Evolutionary conservation across 2,888 invertebrate genomes (phyloP), one percentile per base, ranked within the genome.

Genomic region (Hofmannophila pseudospretella): DNA sequence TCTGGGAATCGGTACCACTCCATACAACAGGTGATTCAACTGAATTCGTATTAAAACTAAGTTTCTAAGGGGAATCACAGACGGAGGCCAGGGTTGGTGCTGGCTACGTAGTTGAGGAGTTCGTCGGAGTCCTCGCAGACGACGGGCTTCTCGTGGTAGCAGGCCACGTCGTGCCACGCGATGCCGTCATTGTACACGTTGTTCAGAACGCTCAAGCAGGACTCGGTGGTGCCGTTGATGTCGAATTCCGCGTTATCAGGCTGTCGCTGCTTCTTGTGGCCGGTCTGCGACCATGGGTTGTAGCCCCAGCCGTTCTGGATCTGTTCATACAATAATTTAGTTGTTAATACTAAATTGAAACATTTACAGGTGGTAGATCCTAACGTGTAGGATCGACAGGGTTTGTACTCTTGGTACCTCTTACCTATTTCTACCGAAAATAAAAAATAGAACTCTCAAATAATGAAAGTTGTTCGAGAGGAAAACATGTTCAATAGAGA

Each of bases 131-230:
- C 96, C 71, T 96, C 96, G 75, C 96, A 96, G 53, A 96, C 91
- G 70, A 96, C 91, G 1, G 96, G 96, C 70, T 96, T 96, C 80
- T 96, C 95, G 80, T 96, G 96, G 78, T 96, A 96, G 78, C 96
- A 96, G 48, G 96, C 96, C 36, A 96, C 96, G 76, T 96, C 96
- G 81, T 96, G 96, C 96, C 96, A 96, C 50, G 94, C 95, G 70
- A 96, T 95, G 49, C 96, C 96, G 67, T 96, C 96, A 65, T 93
- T 95, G 89, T 96, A 96, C 4, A 96, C 96, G 77, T 96, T 96
- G 88, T 96, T 96, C 47, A 96, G 88, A 45, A 96, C 90, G 38
- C 95, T 93, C 61, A 96, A 76, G 62, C 96, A 96, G 23, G 96
- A 95, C 74, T 96, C 96, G 46, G 90, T 91, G 44, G 96, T 96